Evolutionary conservation across 2,888 invertebrate species (phyloP).

Genomic region (Drosophila stalkeri): DNA sequence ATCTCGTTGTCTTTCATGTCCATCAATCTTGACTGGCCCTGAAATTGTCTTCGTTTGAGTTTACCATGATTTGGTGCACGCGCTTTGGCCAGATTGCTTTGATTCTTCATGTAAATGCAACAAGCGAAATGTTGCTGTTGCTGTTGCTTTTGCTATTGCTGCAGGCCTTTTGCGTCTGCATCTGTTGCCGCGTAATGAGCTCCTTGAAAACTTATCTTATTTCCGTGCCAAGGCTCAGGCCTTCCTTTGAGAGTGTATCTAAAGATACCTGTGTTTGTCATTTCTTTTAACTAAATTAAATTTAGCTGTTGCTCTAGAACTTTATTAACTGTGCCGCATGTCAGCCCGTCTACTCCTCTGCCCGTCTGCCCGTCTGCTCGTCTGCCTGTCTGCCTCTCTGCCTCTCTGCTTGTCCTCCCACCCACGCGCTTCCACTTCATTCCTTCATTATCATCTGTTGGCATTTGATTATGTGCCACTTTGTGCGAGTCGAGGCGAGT

Average conservation of each 20-base stretch:
- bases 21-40: conserved; percentile 5
- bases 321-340: conserved; percentile 59
- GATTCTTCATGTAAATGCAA: conserved; percentile 13
- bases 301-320: conserved; percentile 60
- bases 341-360: neutral
- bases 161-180: conserved; percentile 14
- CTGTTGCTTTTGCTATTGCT: conserved; percentile 11
- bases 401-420: too few species aligned
- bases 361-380: neutral
- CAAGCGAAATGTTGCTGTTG: conserved; percentile 6
- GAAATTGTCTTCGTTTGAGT: conserved; percentile 10
- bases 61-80: conserved; percentile 15
- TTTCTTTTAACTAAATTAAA: conserved; percentile 68
- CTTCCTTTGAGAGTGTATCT: conserved; percentile 40
- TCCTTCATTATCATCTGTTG: conserved; percentile 33
- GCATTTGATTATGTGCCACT: conserved; percentile 55
- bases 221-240: conserved; percentile 34
- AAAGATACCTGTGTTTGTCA: conserved; percentile 49
- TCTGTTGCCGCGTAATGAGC: conserved; percentile 43
- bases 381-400: neutral
- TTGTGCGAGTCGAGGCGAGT: conserved; percentile 20
- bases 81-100: conserved; percentile 16
- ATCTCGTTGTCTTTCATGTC: conserved; percentile 1
- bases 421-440: conserved; percentile 8
- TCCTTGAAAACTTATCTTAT: conserved; percentile 52